A percentile compares a stretch with the other conserved stretches of the same genome.
phyloP scores from a whole-genome alignment of 2,797 vertebrate genomes.

The Rhyacichthys aspro region DNA sequence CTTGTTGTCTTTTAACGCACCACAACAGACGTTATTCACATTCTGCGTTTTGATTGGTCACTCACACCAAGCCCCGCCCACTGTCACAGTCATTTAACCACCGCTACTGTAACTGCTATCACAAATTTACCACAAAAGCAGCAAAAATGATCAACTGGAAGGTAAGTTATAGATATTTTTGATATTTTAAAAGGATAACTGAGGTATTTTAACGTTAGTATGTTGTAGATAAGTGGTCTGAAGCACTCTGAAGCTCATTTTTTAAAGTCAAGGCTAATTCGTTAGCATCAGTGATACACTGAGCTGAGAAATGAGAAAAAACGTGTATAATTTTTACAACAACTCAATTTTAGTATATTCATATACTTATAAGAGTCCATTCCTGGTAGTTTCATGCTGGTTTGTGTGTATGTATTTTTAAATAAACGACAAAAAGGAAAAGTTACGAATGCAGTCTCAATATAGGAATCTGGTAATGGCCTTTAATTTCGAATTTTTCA shows the following conservation, averaged over 20 bases:
- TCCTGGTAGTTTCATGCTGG: too few relatives aligned
- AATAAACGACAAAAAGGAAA: too few relatives aligned
- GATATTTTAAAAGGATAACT: rapidly evolving
- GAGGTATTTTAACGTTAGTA: rapidly evolving
- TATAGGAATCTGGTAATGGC: too few relatives aligned
- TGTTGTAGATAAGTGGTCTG: background rate
- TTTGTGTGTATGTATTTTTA: too few relatives aligned
- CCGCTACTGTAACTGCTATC: background rate
- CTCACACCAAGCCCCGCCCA: background rate
- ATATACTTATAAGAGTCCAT: too few relatives aligned
- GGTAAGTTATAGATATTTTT: conserved; percentile 26
- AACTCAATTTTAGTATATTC: too few relatives aligned
- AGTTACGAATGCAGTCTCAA: too few relatives aligned
- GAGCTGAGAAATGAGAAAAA: background rate
- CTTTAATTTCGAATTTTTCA: too few relatives aligned
- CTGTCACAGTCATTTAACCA: background rate
- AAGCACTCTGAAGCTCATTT: background rate
- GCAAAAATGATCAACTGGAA: conserved; percentile 72
- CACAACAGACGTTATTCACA: background rate
- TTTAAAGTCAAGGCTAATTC: background rate
- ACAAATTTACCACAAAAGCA: background rate
- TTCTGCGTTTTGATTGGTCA: background rate
- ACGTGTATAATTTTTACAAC: too few relatives aligned
- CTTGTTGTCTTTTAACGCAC: background rate
- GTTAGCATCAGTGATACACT: conserved; percentile 1